Base-by-base conservation (phyloP, 2,888 invertebrate species). In the Aphodius granarius region DNA sequence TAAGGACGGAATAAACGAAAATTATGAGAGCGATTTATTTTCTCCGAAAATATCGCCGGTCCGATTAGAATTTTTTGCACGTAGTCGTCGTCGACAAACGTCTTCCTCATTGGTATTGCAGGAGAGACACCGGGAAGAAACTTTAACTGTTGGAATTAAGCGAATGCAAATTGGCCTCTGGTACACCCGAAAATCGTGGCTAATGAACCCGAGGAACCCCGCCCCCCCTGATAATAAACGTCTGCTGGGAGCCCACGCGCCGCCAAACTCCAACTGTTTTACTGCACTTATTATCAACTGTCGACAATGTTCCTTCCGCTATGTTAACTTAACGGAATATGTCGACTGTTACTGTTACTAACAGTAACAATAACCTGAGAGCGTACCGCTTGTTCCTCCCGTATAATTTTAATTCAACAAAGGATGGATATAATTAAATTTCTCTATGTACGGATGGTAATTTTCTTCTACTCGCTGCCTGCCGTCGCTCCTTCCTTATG, bases 381-480 rank as follows among this genome's bases (percentile, higher is more conserved):
- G 74, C n/a, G 43, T 43, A 43, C 43, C 68, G 43, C 66, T 68
- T 43, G 70, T 22, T 71, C 71, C 64, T 22, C 22, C 63, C 70
- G 63, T 64, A 71, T 74, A 74, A 74, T 74, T 74, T 71, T 70
- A 17, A 71, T 74, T 71, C 74, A 74, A 74, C 74, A 74, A 74
- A 74, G 74, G 74, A 74, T 43, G 43, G 64, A 71, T 74, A 74
- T 74, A 74, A 74, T 74, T 74, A 74, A 70, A 74, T 74, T 74
- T 74, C 74, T 74, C 70, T 71, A 74, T 43, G 43, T 43, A 43
- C 43, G 43, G 13, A 43, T 6, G 43, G 0, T 43, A 43, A 43
- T 43, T 43, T 43, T 43, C 43, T 43, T 43, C 43, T 43, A 6
- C 43, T n/a, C n/a, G n/a, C n/a, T n/a, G n/a, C n/a, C n/a, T n/a